Percentiles rank a stretch among this genome's conserved stretches.
Evolutionary conservation across 2,888 invertebrate species (phyloP).

Genomic region (Ophonus ardosiacus): DNA sequence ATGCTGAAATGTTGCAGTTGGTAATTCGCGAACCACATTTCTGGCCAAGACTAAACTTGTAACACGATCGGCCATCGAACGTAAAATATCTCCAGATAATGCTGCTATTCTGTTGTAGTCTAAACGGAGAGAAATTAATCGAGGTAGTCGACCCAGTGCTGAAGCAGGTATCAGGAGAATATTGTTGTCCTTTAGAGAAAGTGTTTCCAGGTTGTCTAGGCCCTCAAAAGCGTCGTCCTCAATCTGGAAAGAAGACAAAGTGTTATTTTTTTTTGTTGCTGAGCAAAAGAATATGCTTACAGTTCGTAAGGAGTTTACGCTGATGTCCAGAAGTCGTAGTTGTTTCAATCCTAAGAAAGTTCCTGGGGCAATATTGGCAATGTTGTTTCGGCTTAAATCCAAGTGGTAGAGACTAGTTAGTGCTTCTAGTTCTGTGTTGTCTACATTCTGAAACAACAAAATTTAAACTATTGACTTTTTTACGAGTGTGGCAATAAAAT

Average conservation of each 20-base stretch:
- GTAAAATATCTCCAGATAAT: constrained; percentile 86
- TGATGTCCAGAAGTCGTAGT: constrained; percentile 87
- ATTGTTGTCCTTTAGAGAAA: constrained; percentile 91
- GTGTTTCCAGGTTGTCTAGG: constrained; percentile 84
- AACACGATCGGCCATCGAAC: constrained; percentile 84
- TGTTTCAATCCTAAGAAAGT: constrained; percentile 87
- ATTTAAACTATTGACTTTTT: no score
- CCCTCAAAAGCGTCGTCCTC: constrained; percentile 94
- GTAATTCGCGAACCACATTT: constrained; percentile 92
- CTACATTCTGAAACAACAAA: constrained; percentile 82
- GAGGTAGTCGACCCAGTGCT: constrained; percentile 88
- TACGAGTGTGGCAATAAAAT: no score
- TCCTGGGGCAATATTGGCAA: constrained; percentile 88
- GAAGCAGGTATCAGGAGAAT: constrained; percentile 90
- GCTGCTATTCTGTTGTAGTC: constrained; percentile 94
- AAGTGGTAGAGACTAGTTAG: constrained; percentile 84
- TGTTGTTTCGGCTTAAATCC: constrained; percentile 90
- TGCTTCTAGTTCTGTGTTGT: constrained; percentile 84
- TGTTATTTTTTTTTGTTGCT: not conserved
- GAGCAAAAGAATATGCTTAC: constrained; percentile 77
- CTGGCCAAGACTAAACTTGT: constrained; percentile 85
- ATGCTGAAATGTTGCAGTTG: constrained; percentile 87
- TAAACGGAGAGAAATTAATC: constrained; percentile 84
- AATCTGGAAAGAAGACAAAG: constrained; percentile 78
- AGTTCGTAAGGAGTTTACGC: constrained; percentile 91